These are phyloP conservation scores for Siderastrea siderea DNA, from an alignment of 92 coral and sea anemone genomes.

Conservation along the genomic window DNA sequence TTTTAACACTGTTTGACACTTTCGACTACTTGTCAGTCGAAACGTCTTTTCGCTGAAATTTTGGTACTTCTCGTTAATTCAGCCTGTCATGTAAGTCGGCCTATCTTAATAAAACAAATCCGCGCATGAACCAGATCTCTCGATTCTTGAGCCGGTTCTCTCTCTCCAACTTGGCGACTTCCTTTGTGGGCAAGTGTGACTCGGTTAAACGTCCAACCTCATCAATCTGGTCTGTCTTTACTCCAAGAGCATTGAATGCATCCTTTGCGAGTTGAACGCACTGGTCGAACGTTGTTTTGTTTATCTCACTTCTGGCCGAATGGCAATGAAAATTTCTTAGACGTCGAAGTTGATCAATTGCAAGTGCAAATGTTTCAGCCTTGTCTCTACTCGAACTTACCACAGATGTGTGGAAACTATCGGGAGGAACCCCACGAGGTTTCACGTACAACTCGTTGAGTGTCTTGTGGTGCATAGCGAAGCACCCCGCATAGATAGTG, in stretches of 20 bases:
- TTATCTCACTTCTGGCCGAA: neutral
- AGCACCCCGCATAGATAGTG: conserved; percentile 14
- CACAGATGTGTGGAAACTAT: neutral
- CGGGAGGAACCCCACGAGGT: neutral
- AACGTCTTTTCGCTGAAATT: neutral
- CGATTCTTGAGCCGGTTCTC: neutral
- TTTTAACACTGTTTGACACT: too few relatives aligned
- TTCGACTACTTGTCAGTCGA: neutral
- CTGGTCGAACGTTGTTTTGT: neutral
- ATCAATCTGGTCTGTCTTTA: neutral
- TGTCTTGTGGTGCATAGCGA: neutral
- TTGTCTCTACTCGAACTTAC: neutral
- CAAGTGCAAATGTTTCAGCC: neutral
- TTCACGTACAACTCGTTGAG: neutral
- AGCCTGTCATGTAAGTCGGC: too few relatives aligned
- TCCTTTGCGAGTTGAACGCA: neutral
- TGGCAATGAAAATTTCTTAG: neutral
- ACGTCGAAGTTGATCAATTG: neutral
- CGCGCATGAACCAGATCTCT: neutral
- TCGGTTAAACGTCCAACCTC: neutral
- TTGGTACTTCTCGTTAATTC: neutral
- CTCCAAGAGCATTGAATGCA: neutral
- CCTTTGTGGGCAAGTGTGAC: neutral
- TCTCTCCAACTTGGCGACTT: neutral
- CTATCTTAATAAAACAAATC: too few relatives aligned